Evolutionary conservation across 2,113 vertebrate genomes (phyloP), one percentile per base, ranked within the genome.

Genomic region (Sylvilagus bachmani): DNA sequence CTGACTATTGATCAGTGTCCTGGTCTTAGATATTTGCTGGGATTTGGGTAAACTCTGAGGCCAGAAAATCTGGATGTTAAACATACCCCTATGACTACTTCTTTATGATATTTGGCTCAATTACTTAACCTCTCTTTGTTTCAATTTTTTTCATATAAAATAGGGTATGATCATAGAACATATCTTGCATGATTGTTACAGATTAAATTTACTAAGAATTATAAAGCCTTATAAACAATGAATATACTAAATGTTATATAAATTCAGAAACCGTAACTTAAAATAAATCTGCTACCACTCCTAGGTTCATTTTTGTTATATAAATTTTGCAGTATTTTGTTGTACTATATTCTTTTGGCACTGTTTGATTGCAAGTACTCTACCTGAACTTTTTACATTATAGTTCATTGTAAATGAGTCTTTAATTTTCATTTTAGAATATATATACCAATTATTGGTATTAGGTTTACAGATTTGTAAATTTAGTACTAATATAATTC

Each of bases 381-480:
- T 69, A 29, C 67, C 51, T 64, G 25, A 7, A 81, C 21, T 82
- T 83, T 49, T 58, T 17, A 8, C 33, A 73, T 51, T n/a, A 73
- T 85, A 64, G 62, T 81, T 66, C 66, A 92, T 64, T n/a, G 24
- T 33, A 22, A 92, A 17, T 71, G 44, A 73, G 6, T 24, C 67
- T 80, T 24, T 66, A 62, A 21, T 49, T 86, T 66, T 64, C 29
- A 22, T 51, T 90, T 86, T 93, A 84, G 24, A 86, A 80, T 86
- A 80, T 25, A 3, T 79, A 53, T 85, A 61, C 19, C 36, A 74
- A 55, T 73, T 85, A 73, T 38, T 64, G 25, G 58, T 64, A 82
- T 82, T 29, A 19, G 38, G 27, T 64, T 82, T 36, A 64, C 17
- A 5, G 5, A 44, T 19, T 29, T 82, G 27, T 27, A 82, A 36